Evolutionary conservation across 2,113 vertebrate genomes (phyloP).

Genomic region (Erythrocebus patas): DNA sequence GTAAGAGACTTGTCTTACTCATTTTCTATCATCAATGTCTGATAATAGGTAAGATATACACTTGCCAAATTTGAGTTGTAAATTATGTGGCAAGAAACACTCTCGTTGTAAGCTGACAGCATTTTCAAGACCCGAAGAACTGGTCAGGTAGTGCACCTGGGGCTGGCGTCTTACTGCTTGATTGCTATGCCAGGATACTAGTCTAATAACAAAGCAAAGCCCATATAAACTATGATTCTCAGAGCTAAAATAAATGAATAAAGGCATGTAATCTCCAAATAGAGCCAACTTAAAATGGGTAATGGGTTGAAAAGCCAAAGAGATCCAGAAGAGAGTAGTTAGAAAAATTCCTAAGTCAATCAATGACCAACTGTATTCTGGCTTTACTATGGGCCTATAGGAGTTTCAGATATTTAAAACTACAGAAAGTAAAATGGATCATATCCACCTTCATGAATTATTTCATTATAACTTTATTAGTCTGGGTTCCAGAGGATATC

Average conservation of each 20-base stretch:
- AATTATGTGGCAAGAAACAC: neutral
- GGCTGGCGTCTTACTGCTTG: neutral
- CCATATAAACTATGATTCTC: neutral
- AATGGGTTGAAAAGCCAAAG: constrained; percentile 48
- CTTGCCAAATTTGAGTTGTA: neutral
- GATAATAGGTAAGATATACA: neutral
- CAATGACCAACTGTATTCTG: neutral
- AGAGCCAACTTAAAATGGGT: constrained; percentile 34
- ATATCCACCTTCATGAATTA: neutral
- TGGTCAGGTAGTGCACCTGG: neutral
- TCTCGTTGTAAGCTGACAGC: neutral
- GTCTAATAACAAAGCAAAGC: constrained; percentile 17
- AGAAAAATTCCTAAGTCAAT: constrained; percentile 10
- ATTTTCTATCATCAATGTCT: neutral
- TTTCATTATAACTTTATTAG: neutral
- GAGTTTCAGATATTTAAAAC: neutral
- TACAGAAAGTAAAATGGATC: neutral
- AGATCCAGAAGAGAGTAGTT: neutral
- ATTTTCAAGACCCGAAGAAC: neutral
- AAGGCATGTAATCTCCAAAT: constrained; percentile 17
- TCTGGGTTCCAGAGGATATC: neutral
- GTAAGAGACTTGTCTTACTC: neutral
- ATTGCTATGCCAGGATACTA: neutral
- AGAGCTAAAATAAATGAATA: constrained; percentile 57
- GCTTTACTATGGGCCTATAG: neutral